Evolutionary conservation across 2,888 invertebrate genomes (phyloP), one percentile per base, ranked within the genome.

Genomic region (Osedax fenrisi): DNA sequence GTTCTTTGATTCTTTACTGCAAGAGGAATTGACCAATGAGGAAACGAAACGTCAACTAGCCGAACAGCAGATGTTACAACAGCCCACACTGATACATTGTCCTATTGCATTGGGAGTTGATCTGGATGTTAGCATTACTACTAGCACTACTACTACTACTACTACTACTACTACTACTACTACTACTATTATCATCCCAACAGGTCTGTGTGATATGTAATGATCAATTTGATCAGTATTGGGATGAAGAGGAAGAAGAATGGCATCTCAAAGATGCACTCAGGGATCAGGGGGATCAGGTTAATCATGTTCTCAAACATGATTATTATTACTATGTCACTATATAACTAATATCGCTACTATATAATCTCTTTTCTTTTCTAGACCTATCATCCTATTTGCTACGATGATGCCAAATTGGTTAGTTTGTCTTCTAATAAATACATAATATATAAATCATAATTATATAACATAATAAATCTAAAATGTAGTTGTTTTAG

Each of bases 191-290:
- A n/a, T n/a, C n/a, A n/a, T n/a, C n/a, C n/a, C n/a, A n/a, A 13
- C 73, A 78, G 76, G 75, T 86, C 64, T 97, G 97, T 85, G 90
- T 90, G 78, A 90, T 95, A 72, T 98, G 97, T 85, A 90, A 90
- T 17, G 97, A 98, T 86, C 88, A 88, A 78, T 96, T 98, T 86
- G 91, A 94, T 79, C 91, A 92, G 84, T 95, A 92, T 86, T 98
- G 92, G 86, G 91, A 95, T 84, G 94, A 97, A 85, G 97, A 98
- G 81, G 89, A 90, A 78, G 98, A 99, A 84, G 95, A 94, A 83
- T 99, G 98, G 98, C 92, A 94, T 82, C 87, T 97, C 26, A 86
- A 90, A 77, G 90, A 92, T 82, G 92, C 95, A 0, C 81, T 86
- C 17, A 80, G 83, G 26, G 87, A 91, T 23, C 87, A 89, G 3